phyloP scores from a whole-genome alignment of 2,113 vertebrate genomes.

The Chloropsis hardwickii region DNA sequence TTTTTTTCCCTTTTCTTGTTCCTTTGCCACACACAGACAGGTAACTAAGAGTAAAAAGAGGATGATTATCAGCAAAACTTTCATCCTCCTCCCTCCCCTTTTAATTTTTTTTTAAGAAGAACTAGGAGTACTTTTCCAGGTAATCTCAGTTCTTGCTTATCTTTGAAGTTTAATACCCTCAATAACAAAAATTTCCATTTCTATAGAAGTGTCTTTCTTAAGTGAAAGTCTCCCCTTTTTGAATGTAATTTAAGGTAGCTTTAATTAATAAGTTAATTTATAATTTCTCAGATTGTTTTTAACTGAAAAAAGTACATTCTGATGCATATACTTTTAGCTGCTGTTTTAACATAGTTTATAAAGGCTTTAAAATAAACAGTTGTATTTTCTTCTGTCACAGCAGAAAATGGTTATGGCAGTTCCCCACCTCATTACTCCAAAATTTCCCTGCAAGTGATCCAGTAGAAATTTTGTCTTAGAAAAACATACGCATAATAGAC shows the following conservation, averaged over 20 bases:
- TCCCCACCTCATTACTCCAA: background rate
- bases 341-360: background rate
- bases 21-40: background rate
- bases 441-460: background rate
- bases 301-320: background rate
- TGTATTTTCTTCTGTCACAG: background rate
- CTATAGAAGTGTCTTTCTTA: background rate
- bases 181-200: background rate
- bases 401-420: background rate
- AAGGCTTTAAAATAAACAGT: background rate
- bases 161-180: constrained; percentile 16
- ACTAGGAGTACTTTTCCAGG: background rate
- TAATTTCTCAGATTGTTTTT: background rate
- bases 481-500: background rate
- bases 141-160: background rate
- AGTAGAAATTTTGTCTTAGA: background rate
- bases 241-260: background rate
- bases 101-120: background rate
- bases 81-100: background rate
- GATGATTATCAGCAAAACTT: background rate
- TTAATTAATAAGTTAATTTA: background rate
- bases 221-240: background rate
- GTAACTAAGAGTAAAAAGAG: background rate
- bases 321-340: background rate
- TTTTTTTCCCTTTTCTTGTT: background rate